A percentile compares a stretch with the other conserved stretches of the same genome.
phyloP scores from a whole-genome alignment of 2,797 vertebrate species.

The Fratercula arctica region DNA sequence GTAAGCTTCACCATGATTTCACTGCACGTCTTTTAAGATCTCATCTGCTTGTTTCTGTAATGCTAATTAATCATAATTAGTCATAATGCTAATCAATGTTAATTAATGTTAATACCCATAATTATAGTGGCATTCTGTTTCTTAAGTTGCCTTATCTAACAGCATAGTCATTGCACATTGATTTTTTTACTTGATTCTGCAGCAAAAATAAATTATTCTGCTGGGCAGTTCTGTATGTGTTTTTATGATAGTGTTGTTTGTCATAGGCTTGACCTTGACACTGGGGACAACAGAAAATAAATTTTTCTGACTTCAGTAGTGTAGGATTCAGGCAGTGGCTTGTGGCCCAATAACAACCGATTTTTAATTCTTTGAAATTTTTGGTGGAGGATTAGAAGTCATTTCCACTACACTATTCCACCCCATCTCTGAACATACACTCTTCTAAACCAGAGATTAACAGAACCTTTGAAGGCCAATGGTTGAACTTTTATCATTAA shows the following conservation, averaged over 20 bases:
- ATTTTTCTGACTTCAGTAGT: background rate
- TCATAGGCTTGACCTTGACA: background rate
- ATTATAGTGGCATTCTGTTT: background rate
- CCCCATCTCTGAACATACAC: background rate
- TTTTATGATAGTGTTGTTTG: background rate
- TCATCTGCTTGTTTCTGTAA: background rate
- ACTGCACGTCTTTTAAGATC: background rate
- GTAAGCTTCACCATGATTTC: background rate
- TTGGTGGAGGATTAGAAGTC: background rate
- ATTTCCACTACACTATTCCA: background rate
- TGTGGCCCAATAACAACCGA: fast-evolving
- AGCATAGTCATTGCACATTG: background rate
- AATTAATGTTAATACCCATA: background rate
- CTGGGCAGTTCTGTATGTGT: background rate
- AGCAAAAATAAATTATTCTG: background rate
- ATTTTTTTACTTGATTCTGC: background rate
- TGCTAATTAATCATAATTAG: background rate
- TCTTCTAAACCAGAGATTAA: background rate
- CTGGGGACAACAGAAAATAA: background rate
- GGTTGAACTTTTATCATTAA: background rate
- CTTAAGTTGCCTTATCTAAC: background rate
- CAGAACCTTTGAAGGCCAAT: background rate
- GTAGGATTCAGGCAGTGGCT: background rate
- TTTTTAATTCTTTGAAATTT: background rate
- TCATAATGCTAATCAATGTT: background rate